Percentiles rank a stretch among this genome's conserved stretches.
phyloP scores from a whole-genome alignment of 30 jellyfish, hydroid and myxozoan species.

The Aurelia coerulea region DNA sequence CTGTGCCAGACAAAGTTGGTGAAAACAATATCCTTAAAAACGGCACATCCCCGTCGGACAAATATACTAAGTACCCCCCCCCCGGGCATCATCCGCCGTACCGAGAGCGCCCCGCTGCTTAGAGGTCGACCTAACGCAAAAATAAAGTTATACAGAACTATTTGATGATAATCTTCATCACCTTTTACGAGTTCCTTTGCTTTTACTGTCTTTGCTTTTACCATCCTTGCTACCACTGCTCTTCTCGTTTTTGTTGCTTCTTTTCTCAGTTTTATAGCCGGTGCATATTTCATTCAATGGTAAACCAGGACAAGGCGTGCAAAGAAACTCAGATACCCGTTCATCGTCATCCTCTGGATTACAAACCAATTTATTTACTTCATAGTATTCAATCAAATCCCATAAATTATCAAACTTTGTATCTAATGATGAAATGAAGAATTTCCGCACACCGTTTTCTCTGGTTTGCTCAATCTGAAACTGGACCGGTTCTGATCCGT shows the following conservation, averaged over 20 bases:
- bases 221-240: neutral
- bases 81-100: too few relatives aligned
- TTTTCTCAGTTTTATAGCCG: conserved; percentile 37
- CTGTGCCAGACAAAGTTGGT: too few relatives aligned
- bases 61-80: too few relatives aligned
- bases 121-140: too few relatives aligned
- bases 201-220: conserved; percentile 1
- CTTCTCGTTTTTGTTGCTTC: neutral
- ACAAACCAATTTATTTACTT: conserved; percentile 6
- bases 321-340: conserved; percentile 9
- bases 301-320: conserved; percentile 40
- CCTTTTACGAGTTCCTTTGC: neutral
- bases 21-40: too few relatives aligned
- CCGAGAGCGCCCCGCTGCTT: too few relatives aligned
- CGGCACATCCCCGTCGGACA: too few relatives aligned
- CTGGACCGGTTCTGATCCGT: conserved; percentile 25
- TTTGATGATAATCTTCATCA: too few relatives aligned
- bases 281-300: conserved; percentile 53
- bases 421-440: conserved; percentile 6
- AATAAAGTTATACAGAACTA: too few relatives aligned
- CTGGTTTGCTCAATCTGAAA: conserved; percentile 44
- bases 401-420: conserved; percentile 18
- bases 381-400: conserved; percentile 21
- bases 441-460: neutral
- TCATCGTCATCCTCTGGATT: conserved; percentile 12